Conservation (phyloP, 2,113 vertebrate species). For the Machaerirhynchus nigripectus region DNA sequence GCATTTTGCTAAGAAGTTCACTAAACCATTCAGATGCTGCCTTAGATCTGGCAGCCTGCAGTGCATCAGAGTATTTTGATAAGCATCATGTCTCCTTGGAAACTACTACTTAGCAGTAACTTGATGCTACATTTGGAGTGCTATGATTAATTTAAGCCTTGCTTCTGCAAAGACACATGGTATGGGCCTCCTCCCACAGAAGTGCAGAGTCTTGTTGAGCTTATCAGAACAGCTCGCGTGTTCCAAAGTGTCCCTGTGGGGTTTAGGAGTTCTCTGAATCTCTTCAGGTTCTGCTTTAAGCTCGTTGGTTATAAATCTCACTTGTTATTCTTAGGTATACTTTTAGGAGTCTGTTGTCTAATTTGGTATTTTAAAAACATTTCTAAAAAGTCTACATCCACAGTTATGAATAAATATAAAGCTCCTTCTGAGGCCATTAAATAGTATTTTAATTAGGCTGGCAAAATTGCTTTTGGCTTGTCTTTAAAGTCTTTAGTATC, state of each 20-base stretch:
- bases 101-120: conserved; percentile 63
- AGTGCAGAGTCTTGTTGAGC: conserved; percentile 36
- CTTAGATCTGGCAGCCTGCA: conserved; percentile 27
- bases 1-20: neutral
- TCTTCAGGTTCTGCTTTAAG: conserved; percentile 19
- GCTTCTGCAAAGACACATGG: conserved; percentile 45
- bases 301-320: conserved; percentile 7
- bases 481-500: conserved; percentile 73
- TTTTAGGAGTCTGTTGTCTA: conserved; percentile 39
- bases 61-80: conserved; percentile 31
- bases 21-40: conserved; percentile 26
- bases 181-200: conserved; percentile 25
- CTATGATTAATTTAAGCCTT: conserved; percentile 61
- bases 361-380: conserved; percentile 36
- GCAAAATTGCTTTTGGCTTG: conserved; percentile 75
- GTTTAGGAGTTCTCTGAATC: neutral
- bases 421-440: conserved; percentile 70
- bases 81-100: conserved; percentile 61
- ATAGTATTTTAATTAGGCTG: conserved; percentile 75
- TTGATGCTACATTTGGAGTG: conserved; percentile 33
- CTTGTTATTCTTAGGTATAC: neutral
- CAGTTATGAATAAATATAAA: conserved; percentile 61
- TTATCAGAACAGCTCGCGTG: conserved; percentile 7
- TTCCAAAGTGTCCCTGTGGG: neutral
- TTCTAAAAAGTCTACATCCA: conserved; percentile 44